These are phyloP conservation scores for Colinus virginianus DNA, from an alignment of 2,113 vertebrate genomes.

Conservation along the genomic window DNA sequence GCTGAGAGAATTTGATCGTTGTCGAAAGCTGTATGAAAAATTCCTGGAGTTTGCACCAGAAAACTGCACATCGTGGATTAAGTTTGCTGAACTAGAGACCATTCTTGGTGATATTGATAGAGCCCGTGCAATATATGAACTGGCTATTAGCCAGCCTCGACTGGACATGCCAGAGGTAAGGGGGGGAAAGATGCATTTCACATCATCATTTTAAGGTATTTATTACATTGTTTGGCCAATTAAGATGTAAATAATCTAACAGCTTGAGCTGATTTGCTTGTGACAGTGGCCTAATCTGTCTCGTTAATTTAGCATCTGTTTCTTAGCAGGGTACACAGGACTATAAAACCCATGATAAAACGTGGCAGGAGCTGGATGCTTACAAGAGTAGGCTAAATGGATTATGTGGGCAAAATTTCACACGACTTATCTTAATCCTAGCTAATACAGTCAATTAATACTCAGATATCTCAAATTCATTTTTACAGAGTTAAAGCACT, in stretches of 20 bases:
- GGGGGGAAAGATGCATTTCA: fast-evolving
- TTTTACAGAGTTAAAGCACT: neutral
- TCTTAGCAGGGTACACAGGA: neutral
- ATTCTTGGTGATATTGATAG: slow-evolving; percentile 92
- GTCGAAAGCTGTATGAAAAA: slow-evolving; percentile 96
- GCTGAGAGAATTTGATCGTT: slow-evolving; percentile 95
- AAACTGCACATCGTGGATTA: slow-evolving; percentile 99
- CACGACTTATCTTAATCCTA: neutral
- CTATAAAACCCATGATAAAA: neutral
- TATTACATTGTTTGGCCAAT: neutral
- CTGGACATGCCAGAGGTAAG: slow-evolving; percentile 97
- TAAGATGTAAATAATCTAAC: neutral
- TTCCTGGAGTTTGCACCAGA: slow-evolving; percentile 95
- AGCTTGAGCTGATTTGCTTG: neutral
- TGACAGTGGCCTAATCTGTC: neutral
- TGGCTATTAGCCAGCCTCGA: slow-evolving; percentile 94
- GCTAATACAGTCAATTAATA: fast-evolving
- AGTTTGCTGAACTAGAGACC: slow-evolving; percentile 95
- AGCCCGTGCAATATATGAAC: slow-evolving; percentile 93
- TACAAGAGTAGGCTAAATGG: neutral
- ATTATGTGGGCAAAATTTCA: neutral
- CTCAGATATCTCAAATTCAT: neutral
- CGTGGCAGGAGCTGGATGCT: neutral
- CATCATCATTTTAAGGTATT: neutral
- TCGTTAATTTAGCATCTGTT: neutral